Base-by-base conservation (phyloP, 2,113 vertebrate genomes). In the Aspidoscelis tigris region DNA sequence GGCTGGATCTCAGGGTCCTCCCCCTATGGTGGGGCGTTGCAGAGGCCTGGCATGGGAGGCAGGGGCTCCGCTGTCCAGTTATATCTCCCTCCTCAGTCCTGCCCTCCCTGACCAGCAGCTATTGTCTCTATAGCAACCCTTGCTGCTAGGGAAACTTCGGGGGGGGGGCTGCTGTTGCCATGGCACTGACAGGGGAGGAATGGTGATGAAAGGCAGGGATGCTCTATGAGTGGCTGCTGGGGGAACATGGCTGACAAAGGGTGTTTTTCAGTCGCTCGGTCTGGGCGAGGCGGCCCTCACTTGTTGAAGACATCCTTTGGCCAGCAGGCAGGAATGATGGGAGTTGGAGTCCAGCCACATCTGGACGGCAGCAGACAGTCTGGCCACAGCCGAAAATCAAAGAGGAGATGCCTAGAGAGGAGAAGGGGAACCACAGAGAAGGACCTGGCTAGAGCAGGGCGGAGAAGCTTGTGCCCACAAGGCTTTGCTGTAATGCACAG, bases 41-140 rank as follows among this genome's bases (percentile, higher is more conserved):
- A 61, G 58, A 16, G 18, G 18, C 1, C 58, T 16, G 43, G 43
- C 8, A 18, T 4, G 7, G 20, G 74, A n/a, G 24, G 4, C 5
- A 47, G 43, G 8, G 5, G 44, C 81, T 76, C 76, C 86, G 88
- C 78, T 0, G 4, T 66, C 71, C 81, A 81, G 12, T 61, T 18
- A 50, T 50, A 12, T 61, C 58, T 61, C 58, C 4, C 4, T 9
- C 80, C 86, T 78, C 66, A 66, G 86, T 88, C 85, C 72, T 5
- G 69, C 86, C 61, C 87, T 71, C 85, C 92, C 86, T 91, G 85
- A 91, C 93, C 89, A 93, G 85, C 89, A 93, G 85, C 91, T 89
- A 88, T 89, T 88, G 91, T 94, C 93, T 87, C 94, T 90, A 93
- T 90, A 93, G 92, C 90, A 94, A 93, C 84, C 88, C 66, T 86